Base-by-base conservation (phyloP, 2,113 vertebrate genomes). In the Hucho hucho region DNA sequence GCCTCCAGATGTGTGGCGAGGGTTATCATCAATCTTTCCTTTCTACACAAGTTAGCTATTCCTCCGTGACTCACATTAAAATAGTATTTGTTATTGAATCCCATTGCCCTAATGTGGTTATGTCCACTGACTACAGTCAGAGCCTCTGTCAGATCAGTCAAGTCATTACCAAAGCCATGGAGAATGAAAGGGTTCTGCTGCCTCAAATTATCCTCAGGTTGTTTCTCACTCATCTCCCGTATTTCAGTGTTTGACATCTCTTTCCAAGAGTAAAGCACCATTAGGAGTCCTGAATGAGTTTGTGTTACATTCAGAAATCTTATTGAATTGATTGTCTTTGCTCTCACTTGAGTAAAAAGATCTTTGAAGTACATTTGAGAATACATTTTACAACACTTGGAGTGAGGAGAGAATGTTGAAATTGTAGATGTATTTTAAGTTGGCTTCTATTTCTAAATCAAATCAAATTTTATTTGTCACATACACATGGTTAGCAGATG, bases 131-230 rank as follows among this genome's bases (percentile, higher is more conserved):
- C 37, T 14, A 5, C 12, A 53, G 12, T 16, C 49, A 53, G 1
- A 53, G 49, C 13, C 3, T 28, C 24, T 80, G 25, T 65, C 16
- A 69, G 16, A 74, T 74, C 47, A n/a, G 49, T 26, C 18, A 71
- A 24, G 49, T 24, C 14, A 71, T 79, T 49, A 29, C 74, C 37
- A 56, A 11, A 7, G 32, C n/a, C 18, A 14, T 18, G 53, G 20
- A 47, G 49, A 26, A 22, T 63, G 18, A 66, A 28, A 20, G 64
- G 28, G 2, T 28, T 75, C 0, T 58, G 18, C 16, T 16, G 11
- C 47, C 14, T 49, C 12, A 14, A 13, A 14, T 49, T 0, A 53
- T 53, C 49, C 49, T 32, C 9, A 20, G 24, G 18, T 70, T 67
- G 29, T 70, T 76, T 70, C 28, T 29, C 29, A 68, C 77, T 78